A percentile compares a stretch with the other conserved stretches of the same genome.
These are phyloP conservation scores for Cyrtodaria siliqua DNA, from an alignment of 2,888 invertebrate species.

Conservation along the genomic window DNA sequence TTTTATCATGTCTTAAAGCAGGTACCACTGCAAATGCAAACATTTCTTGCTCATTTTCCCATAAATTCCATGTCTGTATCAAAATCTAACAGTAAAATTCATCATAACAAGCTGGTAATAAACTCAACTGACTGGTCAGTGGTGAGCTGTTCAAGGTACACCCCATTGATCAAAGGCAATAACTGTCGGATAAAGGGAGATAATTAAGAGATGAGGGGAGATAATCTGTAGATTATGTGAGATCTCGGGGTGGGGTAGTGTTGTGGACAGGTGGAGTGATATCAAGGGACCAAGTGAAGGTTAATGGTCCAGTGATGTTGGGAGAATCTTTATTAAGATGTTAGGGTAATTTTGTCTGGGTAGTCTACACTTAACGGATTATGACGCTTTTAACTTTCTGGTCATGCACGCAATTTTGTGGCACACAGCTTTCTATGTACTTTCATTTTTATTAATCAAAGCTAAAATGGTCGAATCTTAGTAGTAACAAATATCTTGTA, in stretches of 20 bases:
- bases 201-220: conserved; percentile 21
- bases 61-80: conserved; percentile 7
- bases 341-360: too few species aligned
- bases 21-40: too few species aligned
- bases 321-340: too few species aligned
- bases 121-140: not conserved
- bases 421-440: too few species aligned
- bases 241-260: not conserved
- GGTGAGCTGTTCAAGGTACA: not conserved
- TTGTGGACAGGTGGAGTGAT: conserved; percentile 8
- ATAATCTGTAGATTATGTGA: conserved; percentile 18
- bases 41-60: not conserved
- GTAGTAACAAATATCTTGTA: too few species aligned
- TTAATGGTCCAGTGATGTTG: too few species aligned
- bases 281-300: not conserved
- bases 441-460: too few species aligned
- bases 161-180: not conserved
- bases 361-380: too few species aligned
- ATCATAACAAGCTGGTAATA: conserved; percentile 4
- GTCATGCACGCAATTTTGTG: too few species aligned
- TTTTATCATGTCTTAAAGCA: too few species aligned
- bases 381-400: too few species aligned
- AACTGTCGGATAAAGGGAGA: conserved; percentile 6
- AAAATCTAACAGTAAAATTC: conserved; percentile 2
- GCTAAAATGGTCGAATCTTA: too few species aligned